Conservation (phyloP, 2,888 invertebrate genomes). For the Trichopria drosophilae region DNA sequence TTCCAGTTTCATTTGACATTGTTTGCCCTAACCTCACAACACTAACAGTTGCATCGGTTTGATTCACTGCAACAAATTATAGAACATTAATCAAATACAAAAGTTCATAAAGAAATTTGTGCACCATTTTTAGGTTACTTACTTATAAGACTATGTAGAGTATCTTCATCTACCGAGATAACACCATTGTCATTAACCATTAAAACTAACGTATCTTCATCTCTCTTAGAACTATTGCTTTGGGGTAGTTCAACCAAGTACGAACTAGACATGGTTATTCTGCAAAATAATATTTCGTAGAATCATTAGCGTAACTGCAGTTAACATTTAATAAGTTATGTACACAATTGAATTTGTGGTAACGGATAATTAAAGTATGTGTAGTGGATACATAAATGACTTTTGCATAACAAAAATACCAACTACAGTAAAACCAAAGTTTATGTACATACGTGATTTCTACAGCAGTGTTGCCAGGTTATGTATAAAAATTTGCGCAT, state of each 20-base stretch:
- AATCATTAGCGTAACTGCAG: no score
- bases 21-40: constrained; percentile 55
- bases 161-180: constrained; percentile 78
- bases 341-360: no score
- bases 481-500: no score
- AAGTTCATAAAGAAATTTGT: neutral
- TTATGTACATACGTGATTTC: no score
- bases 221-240: constrained; percentile 53
- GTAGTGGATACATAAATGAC: no score
- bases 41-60: constrained; percentile 53
- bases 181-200: constrained; percentile 86
- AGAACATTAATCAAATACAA: neutral
- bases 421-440: no score
- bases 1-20: constrained; percentile 46
- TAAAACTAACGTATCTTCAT: constrained; percentile 77
- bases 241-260: constrained; percentile 52
- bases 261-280: constrained; percentile 52
- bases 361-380: no score
- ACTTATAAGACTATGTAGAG: constrained; percentile 80
- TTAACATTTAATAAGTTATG: no score
- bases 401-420: no score
- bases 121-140: constrained; percentile 52
- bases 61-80: constrained; percentile 46
- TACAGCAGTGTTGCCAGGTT: no score
- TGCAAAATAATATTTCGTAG: constrained; percentile 26